Evolutionary conservation across 2,113 vertebrate species (phyloP).

Genomic region (Empidonax traillii): DNA sequence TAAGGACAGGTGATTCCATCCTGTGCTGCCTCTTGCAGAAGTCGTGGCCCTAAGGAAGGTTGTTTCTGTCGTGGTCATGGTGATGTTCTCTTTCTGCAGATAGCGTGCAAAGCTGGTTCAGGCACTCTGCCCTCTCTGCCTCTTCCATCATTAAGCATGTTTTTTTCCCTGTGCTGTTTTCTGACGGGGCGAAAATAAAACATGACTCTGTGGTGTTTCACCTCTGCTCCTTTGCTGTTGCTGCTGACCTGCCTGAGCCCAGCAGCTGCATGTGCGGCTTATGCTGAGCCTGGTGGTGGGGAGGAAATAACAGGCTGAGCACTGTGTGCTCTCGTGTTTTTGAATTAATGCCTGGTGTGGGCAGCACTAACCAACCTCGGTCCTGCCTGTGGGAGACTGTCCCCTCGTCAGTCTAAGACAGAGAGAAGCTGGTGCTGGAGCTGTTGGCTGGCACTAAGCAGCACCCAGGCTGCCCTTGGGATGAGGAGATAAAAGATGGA

Average conservation of each 20-base stretch:
- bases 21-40: not conserved
- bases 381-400: not conserved
- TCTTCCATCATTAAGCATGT: fast-evolving
- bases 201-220: not conserved
- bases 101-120: not conserved
- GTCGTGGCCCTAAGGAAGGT: fast-evolving
- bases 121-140: not conserved
- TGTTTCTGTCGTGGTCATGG: not conserved
- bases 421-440: not conserved
- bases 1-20: not conserved
- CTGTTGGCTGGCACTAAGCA: not conserved
- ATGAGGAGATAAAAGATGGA: not conserved
- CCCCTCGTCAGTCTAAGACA: not conserved
- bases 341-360: not conserved
- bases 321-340: not conserved
- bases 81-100: not conserved
- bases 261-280: not conserved
- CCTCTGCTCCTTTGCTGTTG: not conserved
- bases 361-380: not conserved
- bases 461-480: not conserved
- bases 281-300: not conserved
- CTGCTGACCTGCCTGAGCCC: not conserved
- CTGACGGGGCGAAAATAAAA: not conserved
- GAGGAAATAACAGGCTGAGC: not conserved
- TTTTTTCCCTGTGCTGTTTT: not conserved